Conservation (phyloP, 2,113 vertebrate species). For the Bubo blakistoni region DNA sequence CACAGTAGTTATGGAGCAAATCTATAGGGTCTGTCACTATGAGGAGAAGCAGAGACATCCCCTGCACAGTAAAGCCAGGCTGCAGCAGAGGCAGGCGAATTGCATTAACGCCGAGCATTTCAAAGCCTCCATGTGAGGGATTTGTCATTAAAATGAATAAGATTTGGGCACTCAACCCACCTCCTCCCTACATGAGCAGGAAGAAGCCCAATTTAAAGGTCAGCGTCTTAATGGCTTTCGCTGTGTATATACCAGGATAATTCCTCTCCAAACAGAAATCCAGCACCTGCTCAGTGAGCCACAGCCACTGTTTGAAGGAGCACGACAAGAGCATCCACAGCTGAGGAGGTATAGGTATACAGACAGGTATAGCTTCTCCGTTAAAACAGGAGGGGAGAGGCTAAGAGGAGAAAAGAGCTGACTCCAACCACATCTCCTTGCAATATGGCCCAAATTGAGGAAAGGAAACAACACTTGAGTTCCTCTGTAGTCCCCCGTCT, state of each 20-base stretch:
- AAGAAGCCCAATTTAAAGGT: constrained; percentile 62
- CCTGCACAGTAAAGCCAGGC: not conserved
- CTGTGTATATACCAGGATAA: not conserved
- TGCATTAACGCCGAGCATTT: constrained; percentile 21
- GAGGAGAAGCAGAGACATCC: not conserved
- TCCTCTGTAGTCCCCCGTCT: not conserved
- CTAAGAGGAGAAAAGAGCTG: not conserved
- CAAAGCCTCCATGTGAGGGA: constrained; percentile 45
- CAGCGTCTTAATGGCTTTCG: constrained; percentile 10
- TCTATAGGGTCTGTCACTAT: not conserved
- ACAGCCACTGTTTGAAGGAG: not conserved
- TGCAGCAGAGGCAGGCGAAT: constrained; percentile 1
- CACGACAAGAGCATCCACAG: not conserved
- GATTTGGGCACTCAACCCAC: constrained; percentile 55
- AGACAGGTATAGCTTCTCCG: fast-evolving
- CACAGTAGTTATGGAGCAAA: not conserved
- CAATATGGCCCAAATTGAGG: not conserved
- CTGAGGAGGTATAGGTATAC: not conserved
- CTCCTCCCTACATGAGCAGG: constrained; percentile 34
- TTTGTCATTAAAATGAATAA: constrained; percentile 64
- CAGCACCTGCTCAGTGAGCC: not conserved
- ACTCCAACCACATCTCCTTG: not conserved
- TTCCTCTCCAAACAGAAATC: constrained; percentile 38
- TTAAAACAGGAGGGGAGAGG: not conserved
- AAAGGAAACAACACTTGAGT: not conserved